Conservation (phyloP, 2,113 vertebrate species). For the Connochaetes taurinus region DNA sequence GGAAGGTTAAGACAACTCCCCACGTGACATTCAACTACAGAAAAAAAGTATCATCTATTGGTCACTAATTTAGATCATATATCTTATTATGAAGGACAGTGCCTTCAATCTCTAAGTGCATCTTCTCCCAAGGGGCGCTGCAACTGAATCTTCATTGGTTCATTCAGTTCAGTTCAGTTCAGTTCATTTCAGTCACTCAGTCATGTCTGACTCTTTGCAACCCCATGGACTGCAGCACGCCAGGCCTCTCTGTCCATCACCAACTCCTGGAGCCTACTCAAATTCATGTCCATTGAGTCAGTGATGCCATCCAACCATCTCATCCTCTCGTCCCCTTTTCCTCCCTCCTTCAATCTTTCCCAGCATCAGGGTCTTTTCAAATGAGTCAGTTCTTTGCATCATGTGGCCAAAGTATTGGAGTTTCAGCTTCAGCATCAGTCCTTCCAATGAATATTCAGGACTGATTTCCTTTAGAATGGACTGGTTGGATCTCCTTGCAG, state of each 20-base stretch:
- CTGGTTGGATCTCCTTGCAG: background rate
- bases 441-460: background rate
- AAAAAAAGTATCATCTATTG: background rate
- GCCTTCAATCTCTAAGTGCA: background rate
- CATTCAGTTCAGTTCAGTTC: background rate
- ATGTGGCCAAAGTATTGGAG: background rate
- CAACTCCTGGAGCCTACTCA: background rate
- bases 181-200: background rate
- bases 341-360: background rate
- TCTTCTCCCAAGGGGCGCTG: background rate
- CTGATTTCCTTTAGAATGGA: background rate
- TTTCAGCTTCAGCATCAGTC: background rate
- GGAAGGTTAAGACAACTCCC: background rate
- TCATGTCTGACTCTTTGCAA: accelerated
- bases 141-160: background rate
- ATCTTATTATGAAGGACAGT: background rate
- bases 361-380: background rate
- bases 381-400: background rate
- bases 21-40: background rate
- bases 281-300: accelerated
- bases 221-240: accelerated
- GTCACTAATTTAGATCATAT: background rate
- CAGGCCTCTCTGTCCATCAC: background rate
- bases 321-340: background rate
- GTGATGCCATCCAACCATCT: background rate